Base-by-base conservation (phyloP, 2,888 invertebrate genomes). In the Melolontha melolontha region DNA sequence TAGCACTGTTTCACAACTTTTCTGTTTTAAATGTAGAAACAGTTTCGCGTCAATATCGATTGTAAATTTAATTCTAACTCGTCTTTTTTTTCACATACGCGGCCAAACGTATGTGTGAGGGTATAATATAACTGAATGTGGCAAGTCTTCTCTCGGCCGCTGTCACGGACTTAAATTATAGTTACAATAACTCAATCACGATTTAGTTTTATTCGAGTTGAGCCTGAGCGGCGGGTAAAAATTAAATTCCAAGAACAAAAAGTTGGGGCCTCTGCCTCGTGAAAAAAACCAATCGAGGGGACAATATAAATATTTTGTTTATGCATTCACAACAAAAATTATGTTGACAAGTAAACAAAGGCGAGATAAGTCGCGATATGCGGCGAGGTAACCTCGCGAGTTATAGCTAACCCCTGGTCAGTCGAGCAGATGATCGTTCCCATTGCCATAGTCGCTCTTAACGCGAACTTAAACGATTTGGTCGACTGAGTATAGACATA, bases 281-380 rank as follows among this genome's bases (percentile, higher is more conserved):
- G 78, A 80, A 82, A 81, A 80, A 80, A 80, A 77, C 78, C 79
- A 80, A 81, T 80, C 82, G 80, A 77, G 80, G 80, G 82, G 82
- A 84, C 83, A 83, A 82, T 84, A 83, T 84, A 84, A 84, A 84
- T 84, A 84, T 83, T 83, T 83, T 82, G 83, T 83, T 83, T 83
- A 84, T 84, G 83, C 82, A 83, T 83, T 82, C 83, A 78, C 81
- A 79, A 79, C 82, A 82, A 83, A 83, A 84, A 83, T 84, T 83
- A 84, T 84, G 83, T 83, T 83, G 84, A 84, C 83, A 83, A 82
- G 82, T 79, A 82, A 84, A 84, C 84, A 84, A 84, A 83, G 83
- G 83, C 81, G 82, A 83, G 83, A 83, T 83, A 82, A 82, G 82
- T 81, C 81, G 80, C 80, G 82, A 82, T 82, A 82, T 82, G 81